A percentile compares a stretch with the other conserved stretches of the same genome.
These are phyloP conservation scores for Mythimna impura DNA, from an alignment of 2,888 invertebrate genomes.

Conservation along the genomic window DNA sequence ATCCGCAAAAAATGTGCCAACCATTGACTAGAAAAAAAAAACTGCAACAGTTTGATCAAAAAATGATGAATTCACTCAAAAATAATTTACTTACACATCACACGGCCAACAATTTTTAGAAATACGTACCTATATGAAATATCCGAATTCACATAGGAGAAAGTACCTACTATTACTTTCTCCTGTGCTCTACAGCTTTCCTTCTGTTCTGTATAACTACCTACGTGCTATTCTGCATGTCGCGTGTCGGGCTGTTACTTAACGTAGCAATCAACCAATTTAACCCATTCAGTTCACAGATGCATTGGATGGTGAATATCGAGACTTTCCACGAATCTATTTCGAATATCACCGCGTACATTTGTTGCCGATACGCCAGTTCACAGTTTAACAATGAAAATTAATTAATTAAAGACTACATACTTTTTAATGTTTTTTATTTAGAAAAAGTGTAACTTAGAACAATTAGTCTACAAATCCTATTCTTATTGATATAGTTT, in stretches of 20 bases:
- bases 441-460: no score
- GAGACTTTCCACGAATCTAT: no score
- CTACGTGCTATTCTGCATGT: conserved; percentile 13
- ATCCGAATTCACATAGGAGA: background rate
- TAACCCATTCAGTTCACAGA: conserved; percentile 20
- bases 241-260: conserved; percentile 13
- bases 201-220: background rate
- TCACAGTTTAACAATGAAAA: no score
- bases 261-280: conserved; percentile 31
- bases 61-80: background rate
- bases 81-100: background rate
- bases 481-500: no score
- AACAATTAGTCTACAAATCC: no score
- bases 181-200: background rate
- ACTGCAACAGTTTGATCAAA: no score
- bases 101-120: background rate
- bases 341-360: background rate
- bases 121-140: background rate
- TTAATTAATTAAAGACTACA: no score
- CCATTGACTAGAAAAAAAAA: no score
- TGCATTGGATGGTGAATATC: background rate
- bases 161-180: conserved; percentile 11
- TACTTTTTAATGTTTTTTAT: no score
- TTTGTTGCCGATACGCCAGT: no score
- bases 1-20: no score